Evolutionary conservation across 30 jellyfish, hydroid and myxozoan species (phyloP).

Genomic region (Aurelia aurita): DNA sequence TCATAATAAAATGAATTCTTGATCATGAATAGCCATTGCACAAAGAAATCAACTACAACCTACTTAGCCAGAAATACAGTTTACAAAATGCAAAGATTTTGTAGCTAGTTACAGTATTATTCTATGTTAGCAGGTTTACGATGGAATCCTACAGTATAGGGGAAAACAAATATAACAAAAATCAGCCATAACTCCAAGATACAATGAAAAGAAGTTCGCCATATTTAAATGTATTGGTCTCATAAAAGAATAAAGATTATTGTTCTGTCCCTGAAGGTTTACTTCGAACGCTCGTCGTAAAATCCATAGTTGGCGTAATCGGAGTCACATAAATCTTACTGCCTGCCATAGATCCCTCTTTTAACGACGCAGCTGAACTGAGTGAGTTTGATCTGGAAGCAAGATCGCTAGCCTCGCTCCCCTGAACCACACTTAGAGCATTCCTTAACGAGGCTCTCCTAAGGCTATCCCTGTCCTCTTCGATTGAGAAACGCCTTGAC

Average conservation of each 20-base stretch:
- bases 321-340: conserved; percentile 45
- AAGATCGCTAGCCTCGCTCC: not conserved
- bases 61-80: too few relatives aligned
- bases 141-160: too few relatives aligned
- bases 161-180: too few relatives aligned
- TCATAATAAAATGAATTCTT: too few relatives aligned
- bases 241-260: not conserved
- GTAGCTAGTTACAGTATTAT: too few relatives aligned
- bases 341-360: not conserved
- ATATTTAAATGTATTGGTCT: too few relatives aligned
- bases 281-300: conserved; percentile 5
- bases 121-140: too few relatives aligned
- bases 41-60: too few relatives aligned
- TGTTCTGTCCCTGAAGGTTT: not conserved
- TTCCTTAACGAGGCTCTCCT: not conserved
- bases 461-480: not conserved
- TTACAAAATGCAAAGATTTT: too few relatives aligned
- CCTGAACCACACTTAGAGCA: not conserved
- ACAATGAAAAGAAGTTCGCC: too few relatives aligned
- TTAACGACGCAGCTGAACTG: not conserved
- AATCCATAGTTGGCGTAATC: conserved; percentile 2
- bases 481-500: not conserved
- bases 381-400: not conserved
- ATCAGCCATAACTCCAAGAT: too few relatives aligned
- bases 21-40: too few relatives aligned